phyloP scores from a whole-genome alignment of 2,797 vertebrate species.

The Labeo calbasu region DNA sequence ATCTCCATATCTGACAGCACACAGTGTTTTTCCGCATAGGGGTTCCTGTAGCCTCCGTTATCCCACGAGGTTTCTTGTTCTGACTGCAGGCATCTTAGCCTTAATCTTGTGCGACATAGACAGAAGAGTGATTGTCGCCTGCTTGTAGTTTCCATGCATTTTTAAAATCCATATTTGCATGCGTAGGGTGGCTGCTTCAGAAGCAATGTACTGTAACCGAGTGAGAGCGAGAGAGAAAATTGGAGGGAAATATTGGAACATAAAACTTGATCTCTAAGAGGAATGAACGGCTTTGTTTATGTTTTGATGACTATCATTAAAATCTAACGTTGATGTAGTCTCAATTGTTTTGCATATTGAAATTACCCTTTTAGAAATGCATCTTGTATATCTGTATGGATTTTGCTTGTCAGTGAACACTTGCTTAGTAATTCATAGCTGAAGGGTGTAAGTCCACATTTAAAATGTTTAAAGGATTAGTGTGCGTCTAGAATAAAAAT shows the following conservation, averaged over 20 bases:
- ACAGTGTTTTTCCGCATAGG: conserved; percentile 9
- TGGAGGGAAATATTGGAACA: conserved; percentile 2
- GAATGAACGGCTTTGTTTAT: conserved; percentile 5
- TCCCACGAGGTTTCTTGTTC: conserved; percentile 43
- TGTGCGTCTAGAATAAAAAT: no score
- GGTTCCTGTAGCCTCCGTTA: conserved; percentile 3
- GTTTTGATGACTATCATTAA: conserved; percentile 39
- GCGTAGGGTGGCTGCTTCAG: background rate
- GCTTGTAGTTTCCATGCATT: conserved; percentile 50
- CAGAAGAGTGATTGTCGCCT: conserved; percentile 35
- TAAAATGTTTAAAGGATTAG: background rate
- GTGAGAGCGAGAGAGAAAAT: conserved; percentile 4
- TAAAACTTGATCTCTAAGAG: conserved; percentile 19
- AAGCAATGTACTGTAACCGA: conserved; percentile 18
- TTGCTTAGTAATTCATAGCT: background rate
- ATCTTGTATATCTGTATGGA: background rate
- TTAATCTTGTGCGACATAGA: conserved; percentile 40
- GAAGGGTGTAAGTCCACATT: background rate
- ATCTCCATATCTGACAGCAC: conserved; percentile 33
- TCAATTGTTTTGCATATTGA: conserved; percentile 18
- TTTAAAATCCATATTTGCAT: conserved; percentile 60
- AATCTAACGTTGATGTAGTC: conserved; percentile 11
- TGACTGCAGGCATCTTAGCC: conserved; percentile 26
- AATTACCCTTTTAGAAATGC: conserved; percentile 10
- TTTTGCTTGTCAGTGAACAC: background rate